Conservation (phyloP, 1,140 invertebrate genomes). For the Lucilia sericata region DNA sequence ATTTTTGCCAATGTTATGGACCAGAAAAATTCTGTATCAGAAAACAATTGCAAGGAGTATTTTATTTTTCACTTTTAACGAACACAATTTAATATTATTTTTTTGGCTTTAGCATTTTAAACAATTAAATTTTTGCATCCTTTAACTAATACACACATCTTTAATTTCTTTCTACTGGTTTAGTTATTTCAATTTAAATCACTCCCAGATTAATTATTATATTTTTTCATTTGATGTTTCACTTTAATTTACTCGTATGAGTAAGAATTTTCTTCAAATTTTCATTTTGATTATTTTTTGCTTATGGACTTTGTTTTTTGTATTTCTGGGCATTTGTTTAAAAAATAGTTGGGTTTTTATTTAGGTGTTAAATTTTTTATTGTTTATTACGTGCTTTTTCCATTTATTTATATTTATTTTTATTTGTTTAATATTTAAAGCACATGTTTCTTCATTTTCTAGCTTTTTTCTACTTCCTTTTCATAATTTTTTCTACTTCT, state of each 20-base stretch:
- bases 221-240: background rate
- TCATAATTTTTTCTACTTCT: background rate
- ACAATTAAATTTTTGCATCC: background rate
- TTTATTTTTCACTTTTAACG: background rate
- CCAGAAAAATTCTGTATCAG: background rate
- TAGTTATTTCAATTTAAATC: background rate
- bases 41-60: background rate
- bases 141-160: background rate
- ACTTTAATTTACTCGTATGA: background rate
- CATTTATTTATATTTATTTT: constrained; percentile 24
- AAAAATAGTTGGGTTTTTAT: background rate
- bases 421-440: constrained; percentile 30
- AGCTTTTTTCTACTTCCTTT: constrained; percentile 7
- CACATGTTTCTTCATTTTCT: constrained; percentile 33
- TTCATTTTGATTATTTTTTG: constrained; percentile 3
- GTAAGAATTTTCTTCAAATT: background rate
- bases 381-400: constrained; percentile 11
- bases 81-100: background rate
- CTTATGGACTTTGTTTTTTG: background rate
- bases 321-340: background rate
- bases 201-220: background rate
- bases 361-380: background rate
- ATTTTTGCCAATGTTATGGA: background rate
- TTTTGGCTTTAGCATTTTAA: background rate
- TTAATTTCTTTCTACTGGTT: background rate